Base-by-base conservation (phyloP, 1,140 invertebrate species). In the Aphelinus certus region DNA sequence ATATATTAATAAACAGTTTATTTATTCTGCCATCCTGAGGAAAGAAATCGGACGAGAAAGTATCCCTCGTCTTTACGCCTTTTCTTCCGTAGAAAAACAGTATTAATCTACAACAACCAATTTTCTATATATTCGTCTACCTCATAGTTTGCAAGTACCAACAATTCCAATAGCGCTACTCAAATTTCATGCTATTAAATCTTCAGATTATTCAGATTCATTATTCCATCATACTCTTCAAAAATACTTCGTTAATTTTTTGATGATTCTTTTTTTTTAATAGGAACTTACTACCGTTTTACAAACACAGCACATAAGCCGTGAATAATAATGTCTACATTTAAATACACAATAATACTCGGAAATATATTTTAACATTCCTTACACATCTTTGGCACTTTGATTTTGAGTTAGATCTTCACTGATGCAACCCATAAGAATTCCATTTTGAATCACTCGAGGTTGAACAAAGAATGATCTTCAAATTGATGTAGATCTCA, bases 281-380 rank as follows among this genome's bases (percentile, higher is more conserved):
- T 75, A 78, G 77, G 77, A 78, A 78, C 77, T 78, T 75, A 69
- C 67, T 70, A 78, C 77, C 77, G 77, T 70, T 72, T 73, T 56
- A 73, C 67, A 63, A 71, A 73, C 70, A 53, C 70, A 65, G 70
- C 70, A 60, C 9, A 55, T 7, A 49, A 64, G 62, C 68, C 45
- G 55, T 75, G 61, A 66, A 60, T 70, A 42, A 63, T 73, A 45
- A 68, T 68, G 48, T 48, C 53, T 47, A 56, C 66, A 67, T 73
- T 63, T 74, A 74, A 49, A 69, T 55, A 68, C 10, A 53, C 10
- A 55, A 45, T 46, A 46, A 53, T 26, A 64, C 42, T 43, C 26
- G 7, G 7, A 3, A 49, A 45, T 48, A 51, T 56, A 65, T 55
- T 68, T 47, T 1, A 57, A 45, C 26, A 60, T 42, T 58, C 10